Percentiles rank a stretch among this genome's conserved stretches.
Conservation (phyloP, 2,113 vertebrate species). For the Menidia beryllina region DNA sequence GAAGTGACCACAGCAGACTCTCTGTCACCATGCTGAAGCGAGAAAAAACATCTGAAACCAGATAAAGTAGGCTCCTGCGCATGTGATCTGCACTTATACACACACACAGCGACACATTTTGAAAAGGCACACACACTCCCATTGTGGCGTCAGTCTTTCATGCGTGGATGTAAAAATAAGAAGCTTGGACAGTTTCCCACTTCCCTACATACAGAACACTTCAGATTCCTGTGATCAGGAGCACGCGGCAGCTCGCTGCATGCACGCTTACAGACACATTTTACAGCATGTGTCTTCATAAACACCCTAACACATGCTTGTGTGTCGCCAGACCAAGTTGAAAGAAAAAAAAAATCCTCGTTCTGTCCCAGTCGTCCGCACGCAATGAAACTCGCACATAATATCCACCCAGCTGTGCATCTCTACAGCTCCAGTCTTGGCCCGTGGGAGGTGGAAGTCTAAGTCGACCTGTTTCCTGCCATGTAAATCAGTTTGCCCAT, state of each 20-base stretch:
- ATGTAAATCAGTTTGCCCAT: slow-evolving; percentile 72
- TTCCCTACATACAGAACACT: slow-evolving; percentile 15
- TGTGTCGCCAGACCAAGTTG: slow-evolving; percentile 60
- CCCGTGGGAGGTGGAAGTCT: slow-evolving; percentile 14
- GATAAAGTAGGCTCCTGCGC: slow-evolving; percentile 46
- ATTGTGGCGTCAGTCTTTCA: slow-evolving; percentile 34
- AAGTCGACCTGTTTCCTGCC: slow-evolving; percentile 63
- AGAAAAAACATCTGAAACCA: slow-evolving; percentile 46
- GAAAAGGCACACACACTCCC: slow-evolving; percentile 22
- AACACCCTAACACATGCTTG: slow-evolving; percentile 68
- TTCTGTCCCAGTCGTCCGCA: slow-evolving; percentile 29
- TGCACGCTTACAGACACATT: slow-evolving; percentile 41
- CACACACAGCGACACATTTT: slow-evolving; percentile 17
- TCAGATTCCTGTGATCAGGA: slow-evolving; percentile 37
- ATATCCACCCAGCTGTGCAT: neutral
- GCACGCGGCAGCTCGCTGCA: slow-evolving; percentile 20
- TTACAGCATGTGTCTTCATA: slow-evolving; percentile 71
- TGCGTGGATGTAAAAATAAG: slow-evolving; percentile 65
- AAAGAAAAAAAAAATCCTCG: slow-evolving; percentile 71
- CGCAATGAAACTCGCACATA: slow-evolving; percentile 23
- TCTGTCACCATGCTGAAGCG: slow-evolving; percentile 50
- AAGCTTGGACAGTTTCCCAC: slow-evolving; percentile 36
- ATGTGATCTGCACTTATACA: slow-evolving; percentile 49
- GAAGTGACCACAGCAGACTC: slow-evolving; percentile 62
- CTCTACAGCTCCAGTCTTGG: slow-evolving; percentile 20